Base-by-base conservation (phyloP, 2,113 vertebrate species). In the Aix galericulata region DNA sequence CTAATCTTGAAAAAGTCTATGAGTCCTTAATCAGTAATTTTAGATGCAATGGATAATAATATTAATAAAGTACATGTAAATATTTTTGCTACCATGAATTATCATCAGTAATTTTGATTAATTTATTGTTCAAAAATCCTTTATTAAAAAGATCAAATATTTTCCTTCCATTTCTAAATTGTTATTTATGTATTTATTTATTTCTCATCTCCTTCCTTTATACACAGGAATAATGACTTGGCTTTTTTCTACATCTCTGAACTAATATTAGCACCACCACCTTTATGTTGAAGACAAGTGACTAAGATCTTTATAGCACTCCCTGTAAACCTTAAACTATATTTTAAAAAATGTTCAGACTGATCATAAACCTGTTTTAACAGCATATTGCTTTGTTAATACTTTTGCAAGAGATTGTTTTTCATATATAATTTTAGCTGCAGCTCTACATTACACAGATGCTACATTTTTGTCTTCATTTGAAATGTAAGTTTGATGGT, bases 371-470 rank as follows among this genome's bases (percentile, higher is more conserved):
- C 38, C 22, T 59, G 3, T 20, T 86, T 85, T 75, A 88, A 90
- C 14, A 64, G 25, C 32, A 64, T 68, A 80, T 46, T 68, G 1
- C 16, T 88, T 85, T 76, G 34, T 64, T 94, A 85, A 64, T 69
- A 48, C 20, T 73, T 71, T 56, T 60, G 4, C 17, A 82, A 89
- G 23, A 79, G 58, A 60, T 69, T 89, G 63, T 50, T 93, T 89
- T 85, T 82, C 42, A 60, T 73, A 73, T 38, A 59, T 93, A 77
- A 93, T 88, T 95, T 95, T 94, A 93, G 82, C 73, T 68, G 34
- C 32, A 79, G 11, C 50, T 89, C 48, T n/a, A 76, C 32, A 88
- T 88, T 89, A 82, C 26, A 88, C 75, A 89, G 93, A 88, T 93
- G 85, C 44, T 91, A 8, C 10, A 62, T 17, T 90, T 93, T 46